Percentiles rank a stretch among this genome's conserved stretches.
These are phyloP conservation scores for Hippocampus guttulatus DNA, from an alignment of 2,113 vertebrate genomes.

Conservation along the genomic window DNA sequence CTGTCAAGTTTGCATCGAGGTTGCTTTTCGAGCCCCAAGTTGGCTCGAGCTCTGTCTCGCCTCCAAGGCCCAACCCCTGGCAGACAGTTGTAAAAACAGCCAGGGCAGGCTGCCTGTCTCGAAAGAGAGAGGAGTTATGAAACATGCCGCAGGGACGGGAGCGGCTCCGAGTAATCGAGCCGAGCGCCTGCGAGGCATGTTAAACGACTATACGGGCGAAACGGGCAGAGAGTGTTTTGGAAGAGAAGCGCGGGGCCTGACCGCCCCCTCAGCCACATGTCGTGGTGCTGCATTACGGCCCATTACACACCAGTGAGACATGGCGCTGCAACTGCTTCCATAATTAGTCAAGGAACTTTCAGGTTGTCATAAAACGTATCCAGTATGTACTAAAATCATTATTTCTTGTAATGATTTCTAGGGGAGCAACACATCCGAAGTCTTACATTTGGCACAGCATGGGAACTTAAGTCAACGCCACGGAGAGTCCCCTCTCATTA, in stretches of 20 bases:
- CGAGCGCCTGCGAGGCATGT: slow-evolving; percentile 23
- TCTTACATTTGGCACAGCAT: neutral
- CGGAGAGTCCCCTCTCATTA: no score
- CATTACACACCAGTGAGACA: slow-evolving; percentile 29
- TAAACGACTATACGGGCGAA: slow-evolving; percentile 22
- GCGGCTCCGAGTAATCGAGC: slow-evolving; percentile 7
- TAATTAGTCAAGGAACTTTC: slow-evolving; percentile 7
- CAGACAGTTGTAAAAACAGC: slow-evolving; percentile 34
- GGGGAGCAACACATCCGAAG: neutral
- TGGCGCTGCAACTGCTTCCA: slow-evolving; percentile 11
- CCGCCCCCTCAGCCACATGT: slow-evolving; percentile 40
- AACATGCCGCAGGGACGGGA: slow-evolving; percentile 21
- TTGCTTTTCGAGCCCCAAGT: neutral
- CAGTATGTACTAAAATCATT: neutral
- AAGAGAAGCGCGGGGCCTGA: slow-evolving; percentile 3
- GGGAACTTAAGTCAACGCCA: neutral
- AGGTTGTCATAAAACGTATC: slow-evolving; percentile 5
- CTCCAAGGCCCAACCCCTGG: slow-evolving; percentile 4
- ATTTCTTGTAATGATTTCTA: neutral
- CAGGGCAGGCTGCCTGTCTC: neutral
- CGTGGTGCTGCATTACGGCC: slow-evolving; percentile 17
- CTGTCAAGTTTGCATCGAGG: slow-evolving; percentile 25
- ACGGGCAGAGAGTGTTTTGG: slow-evolving; percentile 47
- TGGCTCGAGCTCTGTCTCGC: slow-evolving; percentile 11
- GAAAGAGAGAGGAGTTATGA: slow-evolving; percentile 13